Percentiles rank a stretch among this genome's conserved stretches.
These are phyloP conservation scores for Hylia prasina DNA, from an alignment of 2,113 vertebrate genomes.

Conservation along the genomic window DNA sequence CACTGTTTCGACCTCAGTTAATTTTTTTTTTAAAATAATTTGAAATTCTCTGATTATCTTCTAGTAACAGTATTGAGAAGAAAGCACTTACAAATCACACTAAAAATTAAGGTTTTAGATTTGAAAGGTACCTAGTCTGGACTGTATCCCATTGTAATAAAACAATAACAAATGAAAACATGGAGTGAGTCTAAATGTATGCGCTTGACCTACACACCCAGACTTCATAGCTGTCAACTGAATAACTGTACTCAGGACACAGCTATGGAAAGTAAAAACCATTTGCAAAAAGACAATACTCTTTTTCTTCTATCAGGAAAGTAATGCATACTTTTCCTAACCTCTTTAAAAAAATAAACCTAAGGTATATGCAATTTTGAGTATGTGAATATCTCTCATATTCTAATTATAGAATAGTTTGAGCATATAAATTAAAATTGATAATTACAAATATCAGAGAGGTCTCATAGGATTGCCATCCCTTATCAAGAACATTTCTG, in stretches of 20 bases:
- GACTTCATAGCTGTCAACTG: not conserved
- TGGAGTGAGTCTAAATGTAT: not conserved
- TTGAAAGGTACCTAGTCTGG: not conserved
- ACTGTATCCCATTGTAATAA: not conserved
- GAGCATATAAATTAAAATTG: not conserved
- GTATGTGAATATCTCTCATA: rapidly evolving
- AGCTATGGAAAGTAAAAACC: not conserved
- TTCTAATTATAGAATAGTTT: not conserved
- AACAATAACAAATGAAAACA: not conserved
- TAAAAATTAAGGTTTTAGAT: not conserved
- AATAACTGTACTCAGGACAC: not conserved
- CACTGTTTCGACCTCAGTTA: not conserved
- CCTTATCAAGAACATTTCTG: not conserved
- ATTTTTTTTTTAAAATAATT: not conserved
- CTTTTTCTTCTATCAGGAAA: not conserved
- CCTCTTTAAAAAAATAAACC: not conserved
- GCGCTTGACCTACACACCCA: not conserved
- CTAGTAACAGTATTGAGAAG: not conserved
- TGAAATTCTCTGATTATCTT: not conserved
- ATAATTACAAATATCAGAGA: not conserved
- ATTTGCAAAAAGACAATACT: not conserved
- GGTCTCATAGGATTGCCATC: not conserved
- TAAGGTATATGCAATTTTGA: not conserved
- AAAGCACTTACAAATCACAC: not conserved
- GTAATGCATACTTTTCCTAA: not conserved